Conservation (phyloP, 2,113 vertebrate genomes). For the Dasyurus viverrinus region DNA sequence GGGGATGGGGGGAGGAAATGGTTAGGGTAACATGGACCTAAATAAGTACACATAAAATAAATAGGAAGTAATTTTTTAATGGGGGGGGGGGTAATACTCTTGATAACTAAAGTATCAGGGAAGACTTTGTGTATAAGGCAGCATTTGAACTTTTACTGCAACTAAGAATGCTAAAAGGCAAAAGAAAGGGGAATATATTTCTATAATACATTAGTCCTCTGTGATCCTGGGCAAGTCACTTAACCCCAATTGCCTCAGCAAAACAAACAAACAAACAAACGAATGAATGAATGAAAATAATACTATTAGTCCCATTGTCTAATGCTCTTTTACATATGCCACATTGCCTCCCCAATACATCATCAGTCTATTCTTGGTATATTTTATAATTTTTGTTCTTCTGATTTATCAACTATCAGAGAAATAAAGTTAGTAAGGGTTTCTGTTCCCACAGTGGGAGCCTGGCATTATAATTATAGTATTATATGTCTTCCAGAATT, state of each 20-base stretch:
- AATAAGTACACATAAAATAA: neutral
- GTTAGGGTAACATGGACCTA: neutral
- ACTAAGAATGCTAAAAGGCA: neutral
- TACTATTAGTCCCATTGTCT: neutral
- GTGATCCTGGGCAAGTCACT: too few species aligned
- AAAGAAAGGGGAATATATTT: neutral
- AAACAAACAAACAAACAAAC: too few species aligned
- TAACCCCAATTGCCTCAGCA: too few species aligned
- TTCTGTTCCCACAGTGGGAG: neutral
- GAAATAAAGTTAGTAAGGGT: neutral
- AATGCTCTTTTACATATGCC: neutral
- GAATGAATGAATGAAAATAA: too few species aligned
- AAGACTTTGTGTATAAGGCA: neutral
- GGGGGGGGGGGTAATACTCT: neutral
- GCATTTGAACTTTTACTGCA: neutral
- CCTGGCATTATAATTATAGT: constrained; percentile 1
- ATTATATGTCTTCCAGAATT: neutral
- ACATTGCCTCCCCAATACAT: neutral
- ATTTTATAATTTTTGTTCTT: neutral
- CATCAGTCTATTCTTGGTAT: neutral
- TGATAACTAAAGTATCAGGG: neutral
- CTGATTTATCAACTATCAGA: neutral
- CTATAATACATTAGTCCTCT: neutral
- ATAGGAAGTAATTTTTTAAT: neutral
- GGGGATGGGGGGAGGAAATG: neutral